Conservation (phyloP, 2,797 vertebrate species). For the Malurus splendens region DNA sequence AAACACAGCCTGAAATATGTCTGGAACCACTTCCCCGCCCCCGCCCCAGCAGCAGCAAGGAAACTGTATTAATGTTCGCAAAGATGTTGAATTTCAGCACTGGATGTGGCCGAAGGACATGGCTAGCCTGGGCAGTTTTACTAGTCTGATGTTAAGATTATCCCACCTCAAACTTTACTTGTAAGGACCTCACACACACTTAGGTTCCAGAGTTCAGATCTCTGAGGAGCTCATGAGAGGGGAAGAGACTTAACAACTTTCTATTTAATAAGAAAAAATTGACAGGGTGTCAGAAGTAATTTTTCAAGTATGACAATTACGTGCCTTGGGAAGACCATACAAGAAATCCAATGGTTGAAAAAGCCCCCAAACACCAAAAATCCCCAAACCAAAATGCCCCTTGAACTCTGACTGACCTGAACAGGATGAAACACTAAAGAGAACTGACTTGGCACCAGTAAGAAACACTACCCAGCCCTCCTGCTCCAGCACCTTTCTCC, state of each 20-base stretch:
- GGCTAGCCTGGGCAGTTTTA: not conserved
- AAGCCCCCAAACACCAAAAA: not conserved
- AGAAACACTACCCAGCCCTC: not conserved
- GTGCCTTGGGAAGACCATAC: not conserved
- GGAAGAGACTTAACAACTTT: not conserved
- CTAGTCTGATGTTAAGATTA: not conserved
- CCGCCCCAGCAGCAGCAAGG: not conserved
- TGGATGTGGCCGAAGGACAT: not conserved
- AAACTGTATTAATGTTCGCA: not conserved
- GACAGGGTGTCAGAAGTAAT: not conserved
- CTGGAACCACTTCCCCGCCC: no score
- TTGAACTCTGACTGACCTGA: not conserved
- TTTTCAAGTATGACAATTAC: not conserved
- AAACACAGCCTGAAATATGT: not conserved
- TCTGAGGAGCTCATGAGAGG: not conserved
- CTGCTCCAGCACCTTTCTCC: not conserved
- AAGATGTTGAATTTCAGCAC: not conserved
- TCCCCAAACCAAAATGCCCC: not conserved
- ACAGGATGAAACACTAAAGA: not conserved
- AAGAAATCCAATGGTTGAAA: not conserved
- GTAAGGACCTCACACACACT: not conserved
- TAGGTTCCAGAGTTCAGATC: not conserved
- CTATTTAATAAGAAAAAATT: not conserved
- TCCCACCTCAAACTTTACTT: not conserved
- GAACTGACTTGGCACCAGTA: fast-evolving